Base-by-base conservation (phyloP, 1,140 invertebrate species). In the Polypedilum vanderplanki region DNA sequence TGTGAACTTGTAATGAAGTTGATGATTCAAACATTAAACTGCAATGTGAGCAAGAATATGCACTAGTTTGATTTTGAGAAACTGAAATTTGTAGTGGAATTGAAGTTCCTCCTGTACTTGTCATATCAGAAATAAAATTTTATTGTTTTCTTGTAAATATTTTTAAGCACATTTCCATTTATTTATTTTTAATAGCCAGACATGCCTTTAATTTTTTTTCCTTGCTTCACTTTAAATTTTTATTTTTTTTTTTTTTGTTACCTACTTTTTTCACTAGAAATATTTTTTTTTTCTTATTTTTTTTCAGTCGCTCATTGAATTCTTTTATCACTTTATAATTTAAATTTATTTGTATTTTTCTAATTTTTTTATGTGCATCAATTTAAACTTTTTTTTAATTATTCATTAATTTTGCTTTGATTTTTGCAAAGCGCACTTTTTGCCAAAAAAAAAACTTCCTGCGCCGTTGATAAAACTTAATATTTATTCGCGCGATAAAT, bases 1-100 rank as follows among this genome's bases (percentile, higher is more conserved):
- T 76, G 57, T 75, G 75, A 10, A 75, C 75, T 41, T 75, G 64
- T 40, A 75, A 75, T 64, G 75, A 75, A 12, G 64, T 65, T n/a
- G 33, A 15, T 10, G 24, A 67, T 40, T 75, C 75, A 20, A 75
- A 75, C 9, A 41, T 70, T 40, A 75, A n/a, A 20, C 75, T 65
- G 41, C 75, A 75, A 8, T 65, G 57, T 33, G 57, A 33, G 70
- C 75, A 75, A 20, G 22, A 57, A 70, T 41, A 73, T 70, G 64
- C 20, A 67, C 24, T 41, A 46, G n/a, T 33, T n/a, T 46, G 75
- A 40, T 22, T 75, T 24, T 33, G 75, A 24, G 75, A 65, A 70
- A 75, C 22, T 57, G 33, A 70, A 4, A 57, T 22, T 15, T 75
- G 41, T 33, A 22, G 65, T 33, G 24, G 24, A 33, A 33, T 33